A percentile compares a stretch with the other conserved stretches of the same genome.
Conservation (phyloP, 2,888 invertebrate genomes). For the Timema podura region DNA sequence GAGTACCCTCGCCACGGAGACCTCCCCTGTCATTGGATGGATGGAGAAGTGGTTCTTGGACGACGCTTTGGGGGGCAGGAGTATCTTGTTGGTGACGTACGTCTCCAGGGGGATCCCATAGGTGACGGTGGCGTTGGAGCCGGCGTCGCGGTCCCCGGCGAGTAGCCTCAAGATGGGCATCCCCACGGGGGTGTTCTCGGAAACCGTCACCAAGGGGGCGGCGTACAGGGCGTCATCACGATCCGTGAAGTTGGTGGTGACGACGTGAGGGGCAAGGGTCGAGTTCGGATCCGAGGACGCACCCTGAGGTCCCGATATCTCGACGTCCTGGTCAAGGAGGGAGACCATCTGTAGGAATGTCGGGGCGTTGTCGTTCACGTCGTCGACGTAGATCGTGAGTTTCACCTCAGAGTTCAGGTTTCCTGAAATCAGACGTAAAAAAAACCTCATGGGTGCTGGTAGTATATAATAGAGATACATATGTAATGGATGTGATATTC, state of each 20-base stretch:
- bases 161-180: constrained; percentile 63
- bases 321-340: constrained; percentile 62
- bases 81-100: constrained; percentile 53
- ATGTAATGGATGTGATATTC: no score
- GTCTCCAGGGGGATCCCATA: constrained; percentile 68
- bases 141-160: constrained; percentile 69
- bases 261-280: not conserved
- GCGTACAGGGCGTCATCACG: constrained; percentile 27
- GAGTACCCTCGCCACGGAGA: constrained; percentile 65
- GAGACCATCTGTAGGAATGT: constrained; percentile 66
- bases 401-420: constrained; percentile 71
- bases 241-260: constrained; percentile 16
- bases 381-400: constrained; percentile 65
- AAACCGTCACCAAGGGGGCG: constrained; percentile 62
- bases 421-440: constrained; percentile 46
- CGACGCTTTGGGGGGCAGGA: constrained; percentile 40
- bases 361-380: constrained; percentile 79
- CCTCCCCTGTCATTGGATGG: constrained; percentile 69
- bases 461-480: no score
- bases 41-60: constrained; percentile 68
- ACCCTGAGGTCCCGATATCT: constrained; percentile 44
- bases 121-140: constrained; percentile 64
- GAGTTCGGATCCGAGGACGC: not conserved
- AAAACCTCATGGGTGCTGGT: no score
- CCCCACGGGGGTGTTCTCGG: constrained; percentile 69